Base-by-base conservation (phyloP, 2,113 vertebrate species). In the Pomatorhinus ruficollis region DNA sequence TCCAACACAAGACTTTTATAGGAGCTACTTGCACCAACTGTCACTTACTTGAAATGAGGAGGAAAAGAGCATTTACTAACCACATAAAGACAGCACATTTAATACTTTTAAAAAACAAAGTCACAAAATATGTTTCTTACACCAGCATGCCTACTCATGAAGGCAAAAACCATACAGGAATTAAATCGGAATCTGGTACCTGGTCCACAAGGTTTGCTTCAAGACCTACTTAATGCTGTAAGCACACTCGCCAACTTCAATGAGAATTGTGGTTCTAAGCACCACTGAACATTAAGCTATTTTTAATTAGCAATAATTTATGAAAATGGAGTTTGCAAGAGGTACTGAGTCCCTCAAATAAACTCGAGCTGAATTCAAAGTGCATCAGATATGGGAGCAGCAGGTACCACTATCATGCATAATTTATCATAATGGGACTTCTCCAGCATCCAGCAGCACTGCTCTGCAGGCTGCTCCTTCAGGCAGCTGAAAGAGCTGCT, bases 251-350 rank as follows among this genome's bases (percentile, higher is more conserved):
- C 18, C 40, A 53, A 24, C 40, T 83, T 93, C 4, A 18, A 2
- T 31, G 61, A 61, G 57, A 90, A 60, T 28, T 79, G 53, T 49
- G 53, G 49, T 71, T 88, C 57, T 80, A 71, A 90, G 79, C 37
- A 76, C 44, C 37, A 52, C 31, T 56, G 66, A 80, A 83, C 83
- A 72, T 95, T 72, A 68, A 75, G 63, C 57, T 76, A 88, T 90
- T 95, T 89, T 89, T 54, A 93, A 80, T 91, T 83, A 69, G 54
- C 11, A 88, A 90, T 90, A 90, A 92, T 80, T 85, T 89, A 92
- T 80, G 63, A 80, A 95, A 86, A 5, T 47, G 33, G 40, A n/a
- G 30, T 72, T 94, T 77, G 37, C 71, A 90, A 90, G 59, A 76
- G 27, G n/a, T 83, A 80, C 59, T 0, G 6, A 90, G 54, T 75